These are phyloP conservation scores for Hemaris fuciformis DNA, from an alignment of 2,888 invertebrate species.

Conservation along the genomic window DNA sequence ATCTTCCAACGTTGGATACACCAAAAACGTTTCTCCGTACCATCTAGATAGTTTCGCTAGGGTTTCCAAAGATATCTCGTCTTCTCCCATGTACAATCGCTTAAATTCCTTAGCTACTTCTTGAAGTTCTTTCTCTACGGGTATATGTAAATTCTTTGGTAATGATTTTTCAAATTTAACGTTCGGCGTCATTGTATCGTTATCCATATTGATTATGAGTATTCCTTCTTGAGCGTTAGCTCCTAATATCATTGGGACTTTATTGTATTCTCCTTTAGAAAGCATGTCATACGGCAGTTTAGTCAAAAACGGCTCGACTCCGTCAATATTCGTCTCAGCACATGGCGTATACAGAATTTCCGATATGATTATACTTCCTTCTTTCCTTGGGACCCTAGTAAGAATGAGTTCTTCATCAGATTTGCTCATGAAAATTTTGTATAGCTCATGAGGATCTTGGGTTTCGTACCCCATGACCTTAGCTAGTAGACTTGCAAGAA, in stretches of 20 bases:
- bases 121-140: slow-evolving; percentile 34
- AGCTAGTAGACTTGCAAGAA: slow-evolving; percentile 55
- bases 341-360: slow-evolving; percentile 62
- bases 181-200: slow-evolving; percentile 44
- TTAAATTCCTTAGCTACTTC: slow-evolving; percentile 44
- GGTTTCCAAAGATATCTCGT: slow-evolving; percentile 44
- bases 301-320: slow-evolving; percentile 60
- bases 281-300: slow-evolving; percentile 52
- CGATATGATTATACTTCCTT: slow-evolving; percentile 47
- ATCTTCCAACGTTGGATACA: slow-evolving; percentile 48
- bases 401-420: slow-evolving; percentile 52
- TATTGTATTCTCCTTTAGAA: slow-evolving; percentile 50
- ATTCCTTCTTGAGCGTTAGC: slow-evolving; percentile 56
- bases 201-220: slow-evolving; percentile 51
- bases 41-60: slow-evolving; percentile 52
- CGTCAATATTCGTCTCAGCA: slow-evolving; percentile 52
- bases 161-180: slow-evolving; percentile 50
- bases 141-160: slow-evolving; percentile 57
- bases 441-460: slow-evolving; percentile 52
- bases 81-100: slow-evolving; percentile 60
- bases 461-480: slow-evolving; percentile 53
- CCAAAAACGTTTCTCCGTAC: slow-evolving; percentile 51
- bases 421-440: slow-evolving; percentile 51
- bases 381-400: slow-evolving; percentile 52
- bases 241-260: slow-evolving; percentile 65